Base-by-base conservation (phyloP, 2,113 vertebrate genomes). In the Tenrec ecaudatus region DNA sequence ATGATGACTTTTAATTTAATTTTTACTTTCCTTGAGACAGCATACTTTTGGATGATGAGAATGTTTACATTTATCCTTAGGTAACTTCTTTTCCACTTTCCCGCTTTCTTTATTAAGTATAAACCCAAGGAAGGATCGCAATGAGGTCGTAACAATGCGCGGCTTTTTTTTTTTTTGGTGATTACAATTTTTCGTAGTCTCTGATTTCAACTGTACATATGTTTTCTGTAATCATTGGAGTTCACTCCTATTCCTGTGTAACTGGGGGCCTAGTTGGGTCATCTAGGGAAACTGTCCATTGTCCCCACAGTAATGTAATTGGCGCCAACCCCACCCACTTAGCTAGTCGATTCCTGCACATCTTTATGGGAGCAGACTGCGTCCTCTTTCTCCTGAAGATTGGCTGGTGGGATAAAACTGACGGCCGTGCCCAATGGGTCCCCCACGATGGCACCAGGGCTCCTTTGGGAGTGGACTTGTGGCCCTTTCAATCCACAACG, bases 161-260 rank as follows among this genome's bases (percentile, higher is more conserved):
- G 57, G 40, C 76, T 86, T n/a, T n/a, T 31, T 6, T 19, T 27
- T 68, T 5, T 38, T 36, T 86, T 38, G 43, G 43, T 62, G 36
- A 71, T 78, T 82, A 31, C 19, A 68, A 64, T 79, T 93, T 94
- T 47, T 94, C 85, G 58, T 5, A 58, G 58, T 43, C 29, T 86
- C 33, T 40, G 64, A 58, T 76, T 86, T 76, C 36, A 27, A 76
- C 38, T 90, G 16, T 33, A 86, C 3, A 1, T 53, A 38, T 19
- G 17, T 31, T 31, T 47, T 75, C 25, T 11, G 36, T 29, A 31
- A 53, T 62, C 58, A 6, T 76, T 75, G 29, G n/a, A 66, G 29
- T 31, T 77, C 33, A 62, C 23, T 81, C 81, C 57, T 73, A 23
- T 33, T 7, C 75, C 15, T 16, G 64, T 11, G 38, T 14, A 38